Percentiles rank a stretch among this genome's conserved stretches.
Conservation (phyloP, 2,113 vertebrate genomes). For the Opisthocomus hoazin region DNA sequence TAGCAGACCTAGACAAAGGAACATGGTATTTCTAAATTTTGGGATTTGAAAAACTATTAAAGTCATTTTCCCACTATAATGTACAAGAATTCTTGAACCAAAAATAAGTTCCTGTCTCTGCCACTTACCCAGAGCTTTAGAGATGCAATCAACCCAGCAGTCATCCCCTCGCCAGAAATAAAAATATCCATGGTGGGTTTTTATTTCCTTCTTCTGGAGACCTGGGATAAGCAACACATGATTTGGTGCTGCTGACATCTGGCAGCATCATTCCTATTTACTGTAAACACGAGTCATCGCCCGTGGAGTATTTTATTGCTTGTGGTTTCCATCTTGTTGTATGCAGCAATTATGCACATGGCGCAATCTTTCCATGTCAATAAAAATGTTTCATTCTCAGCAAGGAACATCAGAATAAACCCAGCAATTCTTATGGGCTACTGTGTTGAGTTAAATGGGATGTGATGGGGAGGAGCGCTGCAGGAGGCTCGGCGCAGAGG, state of each 20-base stretch:
- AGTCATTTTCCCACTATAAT: slow-evolving; percentile 18
- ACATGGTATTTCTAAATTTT: slow-evolving; percentile 39
- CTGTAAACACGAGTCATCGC: slow-evolving; percentile 62
- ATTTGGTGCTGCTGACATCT: slow-evolving; percentile 63
- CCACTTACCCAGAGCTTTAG: slow-evolving; percentile 15
- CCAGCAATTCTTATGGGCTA: slow-evolving; percentile 19
- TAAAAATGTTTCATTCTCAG: slow-evolving; percentile 58
- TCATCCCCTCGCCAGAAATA: neutral
- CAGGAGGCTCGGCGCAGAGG: neutral
- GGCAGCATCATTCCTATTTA: slow-evolving; percentile 59
- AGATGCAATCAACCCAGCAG: slow-evolving; percentile 23
- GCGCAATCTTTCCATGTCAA: slow-evolving; percentile 56
- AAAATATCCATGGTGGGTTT: slow-evolving; percentile 35
- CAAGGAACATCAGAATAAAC: slow-evolving; percentile 33
- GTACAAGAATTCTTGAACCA: slow-evolving; percentile 21
- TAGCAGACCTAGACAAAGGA: slow-evolving; percentile 28
- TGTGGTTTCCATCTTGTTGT: slow-evolving; percentile 62
- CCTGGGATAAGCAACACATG: slow-evolving; percentile 51
- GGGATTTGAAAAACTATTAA: neutral
- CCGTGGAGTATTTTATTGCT: slow-evolving; percentile 58
- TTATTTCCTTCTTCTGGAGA: slow-evolving; percentile 58
- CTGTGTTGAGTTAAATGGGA: slow-evolving; percentile 29
- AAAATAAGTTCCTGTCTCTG: slow-evolving; percentile 9
- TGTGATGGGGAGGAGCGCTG: neutral
- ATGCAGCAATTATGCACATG: slow-evolving; percentile 59